A percentile compares a stretch with the other conserved stretches of the same genome.
Evolutionary conservation across 1,140 invertebrate genomes (phyloP).

Genomic region (Hirudo medicinalis): DNA sequence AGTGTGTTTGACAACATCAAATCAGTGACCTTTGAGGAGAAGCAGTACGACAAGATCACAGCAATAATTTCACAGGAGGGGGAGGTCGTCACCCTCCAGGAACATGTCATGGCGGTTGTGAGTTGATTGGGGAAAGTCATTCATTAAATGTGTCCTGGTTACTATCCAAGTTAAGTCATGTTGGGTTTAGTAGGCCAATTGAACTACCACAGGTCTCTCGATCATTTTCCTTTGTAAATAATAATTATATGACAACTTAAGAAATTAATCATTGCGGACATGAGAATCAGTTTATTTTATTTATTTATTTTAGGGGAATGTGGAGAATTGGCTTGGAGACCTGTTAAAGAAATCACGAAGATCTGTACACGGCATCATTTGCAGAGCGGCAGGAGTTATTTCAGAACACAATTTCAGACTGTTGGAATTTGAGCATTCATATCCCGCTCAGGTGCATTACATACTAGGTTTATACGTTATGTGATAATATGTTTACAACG

Average conservation of each 20-base stretch:
- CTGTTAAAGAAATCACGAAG: slow-evolving; percentile 70
- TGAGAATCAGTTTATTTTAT: slow-evolving; percentile 31
- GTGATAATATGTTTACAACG: no score
- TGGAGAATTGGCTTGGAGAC: slow-evolving; percentile 86
- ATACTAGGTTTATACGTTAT: no score
- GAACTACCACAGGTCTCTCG: neutral
- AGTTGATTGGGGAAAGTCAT: neutral
- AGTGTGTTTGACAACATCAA: slow-evolving; percentile 92
- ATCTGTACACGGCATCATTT: slow-evolving; percentile 82
- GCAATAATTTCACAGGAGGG: slow-evolving; percentile 83
- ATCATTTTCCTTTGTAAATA: neutral
- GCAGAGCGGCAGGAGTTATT: slow-evolving; percentile 62
- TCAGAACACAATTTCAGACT: slow-evolving; percentile 74
- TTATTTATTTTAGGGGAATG: slow-evolving; percentile 67
- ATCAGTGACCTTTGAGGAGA: slow-evolving; percentile 82
- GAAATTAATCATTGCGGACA: no score
- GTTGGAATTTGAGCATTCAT: slow-evolving; percentile 73
- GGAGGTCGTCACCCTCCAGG: slow-evolving; percentile 72
- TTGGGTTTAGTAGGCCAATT: no score
- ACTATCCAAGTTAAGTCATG: no score
- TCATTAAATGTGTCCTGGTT: no score
- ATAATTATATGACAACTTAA: no score
- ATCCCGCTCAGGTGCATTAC: slow-evolving; percentile 60
- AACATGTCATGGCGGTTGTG: slow-evolving; percentile 61
- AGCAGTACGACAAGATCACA: slow-evolving; percentile 88